Base-by-base conservation (phyloP, 2,888 invertebrate genomes). In the Drosophila demipolita region DNA sequence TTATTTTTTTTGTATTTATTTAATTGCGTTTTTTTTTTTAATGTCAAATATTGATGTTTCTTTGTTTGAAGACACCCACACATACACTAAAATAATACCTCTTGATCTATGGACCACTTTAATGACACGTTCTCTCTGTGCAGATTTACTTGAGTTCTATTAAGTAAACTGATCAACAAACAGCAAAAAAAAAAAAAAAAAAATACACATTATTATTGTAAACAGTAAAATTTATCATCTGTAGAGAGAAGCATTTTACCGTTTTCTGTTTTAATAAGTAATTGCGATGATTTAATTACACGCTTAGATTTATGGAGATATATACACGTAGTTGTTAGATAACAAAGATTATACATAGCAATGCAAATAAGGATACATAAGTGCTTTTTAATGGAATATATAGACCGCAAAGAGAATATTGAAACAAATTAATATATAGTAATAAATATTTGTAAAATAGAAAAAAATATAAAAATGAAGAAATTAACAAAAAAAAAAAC, bases 61-160 rank as follows among this genome's bases (percentile, higher is more conserved):
- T 23, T 49, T 20, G 3, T 32, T 68, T 36, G 17, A 17, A 20
- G 20, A 63, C n/a, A 70, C 50, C 42, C 42, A 62, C 26, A 40
- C 42, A 58, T 29, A 70, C 73, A 75, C 72, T 79, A 72, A 73
- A 73, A 71, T 81, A 88, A 79, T 85, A 85, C 85, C 85, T 86
- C 85, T 84, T 87, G 75, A 87, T 89, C 87, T 83, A 86, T 89
- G 85, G 85, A 86, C 85, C 85, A 86, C 78, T 83, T 80, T 75
- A 73, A 73, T 67, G 69, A 75, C 69, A 76, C 69, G 68, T 78
- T 80, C 76, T 76, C 76, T 75, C 73, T 60, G 68, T 50, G 64
- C 69, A 71, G 71, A 57, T 68, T 74, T 77, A 77, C 77, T 79
- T 81, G 73, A 80, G 78, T 81, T 80, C 26, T 64, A 72, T 81